Evolutionary conservation across 1,140 invertebrate species (phyloP).

Genomic region (Temnothorax curvispinosus): DNA sequence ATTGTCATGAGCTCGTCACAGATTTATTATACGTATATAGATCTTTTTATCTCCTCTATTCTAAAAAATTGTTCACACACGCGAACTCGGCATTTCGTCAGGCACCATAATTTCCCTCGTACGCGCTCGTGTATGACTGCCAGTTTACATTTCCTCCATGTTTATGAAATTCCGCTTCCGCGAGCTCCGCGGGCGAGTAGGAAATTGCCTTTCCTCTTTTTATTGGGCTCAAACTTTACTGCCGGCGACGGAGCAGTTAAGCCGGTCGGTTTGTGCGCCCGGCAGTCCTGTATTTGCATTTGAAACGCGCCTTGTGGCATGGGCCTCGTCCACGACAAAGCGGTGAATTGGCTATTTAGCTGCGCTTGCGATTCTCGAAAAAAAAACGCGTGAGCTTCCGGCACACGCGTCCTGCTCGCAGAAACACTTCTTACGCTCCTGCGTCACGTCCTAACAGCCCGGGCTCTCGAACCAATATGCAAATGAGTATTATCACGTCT

Average conservation of each 20-base stretch:
- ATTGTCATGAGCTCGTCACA: not conserved
- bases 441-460: not conserved
- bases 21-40: not conserved
- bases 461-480: not conserved
- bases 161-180: conserved; percentile 42
- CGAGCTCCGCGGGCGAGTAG: conserved; percentile 39
- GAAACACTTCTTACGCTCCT: not conserved
- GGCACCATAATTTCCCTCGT: conserved; percentile 10
- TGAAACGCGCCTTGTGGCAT: conserved; percentile 53
- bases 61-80: not conserved
- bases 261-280: conserved; percentile 55
- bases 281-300: conserved; percentile 49
- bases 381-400: conserved; percentile 40
- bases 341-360: conserved; percentile 62
- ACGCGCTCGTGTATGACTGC: not conserved
- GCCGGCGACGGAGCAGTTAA: conserved; percentile 46
- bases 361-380: not conserved
- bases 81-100: not conserved
- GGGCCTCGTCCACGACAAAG: conserved; percentile 58
- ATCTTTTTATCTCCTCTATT: not conserved
- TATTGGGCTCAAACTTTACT: conserved; percentile 59
- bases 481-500: not conserved
- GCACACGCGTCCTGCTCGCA: conserved; percentile 16
- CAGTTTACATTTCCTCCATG: conserved; percentile 33
- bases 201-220: conserved; percentile 66